Evolutionary conservation across 2,797 vertebrate species (phyloP).

Genomic region (Sebastes matsubarae): DNA sequence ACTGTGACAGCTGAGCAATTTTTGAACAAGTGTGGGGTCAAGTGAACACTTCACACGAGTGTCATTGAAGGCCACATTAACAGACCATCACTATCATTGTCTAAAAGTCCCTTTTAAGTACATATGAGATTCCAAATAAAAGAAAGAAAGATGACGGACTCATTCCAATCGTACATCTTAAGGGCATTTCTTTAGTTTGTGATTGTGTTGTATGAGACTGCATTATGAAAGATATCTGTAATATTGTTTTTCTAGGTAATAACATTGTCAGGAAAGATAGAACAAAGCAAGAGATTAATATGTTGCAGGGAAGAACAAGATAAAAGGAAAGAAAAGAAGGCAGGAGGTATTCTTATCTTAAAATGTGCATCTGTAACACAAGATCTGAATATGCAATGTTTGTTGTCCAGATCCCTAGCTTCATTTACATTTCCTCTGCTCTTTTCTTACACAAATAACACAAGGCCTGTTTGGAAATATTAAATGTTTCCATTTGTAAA

Average conservation of each 20-base stretch:
- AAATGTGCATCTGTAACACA: neutral
- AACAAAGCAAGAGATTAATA: neutral
- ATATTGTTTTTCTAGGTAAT: neutral
- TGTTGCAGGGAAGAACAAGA: neutral
- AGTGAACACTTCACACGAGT: slow-evolving; percentile 55
- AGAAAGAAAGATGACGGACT: neutral
- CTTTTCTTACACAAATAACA: slow-evolving; percentile 60
- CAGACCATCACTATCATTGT: slow-evolving; percentile 19
- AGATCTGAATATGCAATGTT: neutral
- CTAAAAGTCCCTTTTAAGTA: neutral
- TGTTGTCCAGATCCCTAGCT: neutral
- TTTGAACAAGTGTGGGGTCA: slow-evolving; percentile 35
- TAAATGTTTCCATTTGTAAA: slow-evolving; percentile 72
- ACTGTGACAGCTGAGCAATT: slow-evolving; percentile 43
- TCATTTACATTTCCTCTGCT: slow-evolving; percentile 11
- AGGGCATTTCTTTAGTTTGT: neutral
- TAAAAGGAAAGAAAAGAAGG: neutral
- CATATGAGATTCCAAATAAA: neutral
- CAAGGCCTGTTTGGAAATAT: slow-evolving; percentile 65
- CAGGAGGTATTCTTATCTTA: neutral
- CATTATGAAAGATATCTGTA: neutral
- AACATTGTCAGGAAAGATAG: neutral
- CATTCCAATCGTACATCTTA: neutral
- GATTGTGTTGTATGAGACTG: no score
- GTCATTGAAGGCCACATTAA: slow-evolving; percentile 33